Evolutionary conservation across 2,113 vertebrate species (phyloP).

Genomic region (Hepsetus odoe): DNA sequence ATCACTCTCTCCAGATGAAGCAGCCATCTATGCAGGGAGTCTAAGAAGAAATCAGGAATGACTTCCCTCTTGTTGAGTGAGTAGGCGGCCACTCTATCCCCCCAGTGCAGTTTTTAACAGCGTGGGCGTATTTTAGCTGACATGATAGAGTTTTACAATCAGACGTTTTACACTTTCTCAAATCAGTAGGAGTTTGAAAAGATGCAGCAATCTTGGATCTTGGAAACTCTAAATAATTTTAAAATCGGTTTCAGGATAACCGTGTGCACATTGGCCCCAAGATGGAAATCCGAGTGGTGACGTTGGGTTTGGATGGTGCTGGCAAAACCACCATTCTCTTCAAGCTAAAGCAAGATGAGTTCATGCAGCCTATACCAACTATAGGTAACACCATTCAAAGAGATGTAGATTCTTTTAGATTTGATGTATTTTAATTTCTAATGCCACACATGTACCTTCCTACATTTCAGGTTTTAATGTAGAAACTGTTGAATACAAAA

Average conservation of each 20-base stretch:
- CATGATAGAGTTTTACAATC: too few relatives aligned
- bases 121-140: too few relatives aligned
- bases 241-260: conserved; percentile 82
- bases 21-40: too few relatives aligned
- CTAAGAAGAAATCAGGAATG: too few relatives aligned
- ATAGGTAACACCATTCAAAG: conserved; percentile 79
- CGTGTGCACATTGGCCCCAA: conserved; percentile 98
- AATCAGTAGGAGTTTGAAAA: too few relatives aligned
- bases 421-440: neutral
- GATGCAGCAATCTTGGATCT: too few relatives aligned
- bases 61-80: too few relatives aligned
- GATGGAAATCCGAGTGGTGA: conserved; percentile 98
- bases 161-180: too few relatives aligned
- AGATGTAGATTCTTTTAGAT: neutral
- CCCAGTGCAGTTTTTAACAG: too few relatives aligned
- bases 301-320: conserved; percentile 92
- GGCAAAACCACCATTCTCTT: conserved; percentile 99
- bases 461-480: conserved; percentile 88
- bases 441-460: too few relatives aligned
- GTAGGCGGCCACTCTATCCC: too few relatives aligned
- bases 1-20: too few relatives aligned
- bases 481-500: conserved; percentile 99
- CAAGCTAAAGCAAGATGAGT: conserved; percentile 97
- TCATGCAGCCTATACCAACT: conserved; percentile 99
- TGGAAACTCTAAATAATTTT: neutral